A percentile compares a stretch with the other conserved stretches of the same genome.
Evolutionary conservation across 92 coral and sea anemone genomes (phyloP).

Genomic region (Epizoanthus rinbou): DNA sequence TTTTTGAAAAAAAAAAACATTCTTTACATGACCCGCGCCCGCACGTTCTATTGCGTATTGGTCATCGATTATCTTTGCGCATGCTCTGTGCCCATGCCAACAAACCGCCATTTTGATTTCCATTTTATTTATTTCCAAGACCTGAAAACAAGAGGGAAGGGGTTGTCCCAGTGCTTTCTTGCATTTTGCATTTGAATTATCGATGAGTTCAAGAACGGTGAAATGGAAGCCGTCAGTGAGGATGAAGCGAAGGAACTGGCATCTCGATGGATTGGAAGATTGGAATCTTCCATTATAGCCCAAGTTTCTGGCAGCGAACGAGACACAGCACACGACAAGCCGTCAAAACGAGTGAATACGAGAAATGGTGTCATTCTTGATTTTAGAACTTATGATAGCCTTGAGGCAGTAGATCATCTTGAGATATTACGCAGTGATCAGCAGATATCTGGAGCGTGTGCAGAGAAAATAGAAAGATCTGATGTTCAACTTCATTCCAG

Average conservation of each 20-base stretch:
- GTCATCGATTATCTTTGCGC: conserved; percentile 18
- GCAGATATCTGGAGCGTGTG: not conserved
- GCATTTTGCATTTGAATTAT: conserved; percentile 16
- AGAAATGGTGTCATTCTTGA: conserved; percentile 45
- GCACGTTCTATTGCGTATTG: not conserved
- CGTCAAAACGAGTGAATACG: conserved; percentile 35
- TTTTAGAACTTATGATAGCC: conserved; percentile 31
- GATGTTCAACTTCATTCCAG: not conserved
- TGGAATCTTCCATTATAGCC: conserved; percentile 62
- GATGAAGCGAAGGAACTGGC: conserved; percentile 77
- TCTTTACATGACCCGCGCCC: too few species aligned
- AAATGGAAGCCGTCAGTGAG: conserved; percentile 78
- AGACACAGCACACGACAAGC: conserved; percentile 45
- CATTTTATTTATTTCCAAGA: not conserved
- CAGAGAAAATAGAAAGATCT: not conserved
- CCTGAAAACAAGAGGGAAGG: conserved; percentile 2
- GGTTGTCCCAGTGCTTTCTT: not conserved
- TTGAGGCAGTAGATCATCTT: conserved; percentile 5
- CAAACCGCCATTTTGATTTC: conserved; percentile 5
- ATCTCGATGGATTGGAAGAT: conserved; percentile 70
- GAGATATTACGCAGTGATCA: conserved; percentile 10
- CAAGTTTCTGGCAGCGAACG: conserved; percentile 51
- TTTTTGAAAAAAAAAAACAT: too few species aligned
- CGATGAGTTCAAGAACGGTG: conserved; percentile 51
- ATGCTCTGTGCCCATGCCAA: conserved; percentile 50